Evolutionary conservation across 2,113 vertebrate genomes (phyloP), one percentile per base, ranked within the genome.

Genomic region (Colistium nudipinnis): DNA sequence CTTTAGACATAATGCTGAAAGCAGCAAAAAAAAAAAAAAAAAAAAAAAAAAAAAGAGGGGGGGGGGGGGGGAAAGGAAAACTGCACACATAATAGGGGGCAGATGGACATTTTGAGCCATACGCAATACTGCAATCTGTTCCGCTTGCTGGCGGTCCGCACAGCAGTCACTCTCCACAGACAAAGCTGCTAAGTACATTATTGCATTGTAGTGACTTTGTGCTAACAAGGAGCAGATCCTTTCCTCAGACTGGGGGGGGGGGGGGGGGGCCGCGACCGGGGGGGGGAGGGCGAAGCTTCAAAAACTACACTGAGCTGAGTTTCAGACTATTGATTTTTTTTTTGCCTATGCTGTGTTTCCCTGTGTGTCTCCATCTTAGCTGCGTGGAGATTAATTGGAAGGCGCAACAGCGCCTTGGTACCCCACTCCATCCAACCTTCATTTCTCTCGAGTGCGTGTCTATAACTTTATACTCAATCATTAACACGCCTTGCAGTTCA

Each of bases 81-180:
- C 14, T 53, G 70, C 59, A 54, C 53, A 49, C 74, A 80, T 83
- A 83, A 82, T 67, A n/a, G 60, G 78, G 82, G 79, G 83, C 85
- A 91, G 89, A 91, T 84, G 88, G 91, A 80, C 70, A 87, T 80
- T 87, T 87, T 70, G 86, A 86, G 75, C 79, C 69, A 79, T 77
- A 72, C 83, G 65, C 76, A 79, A 70, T 81, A 60, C 43, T 71
- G 79, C 90, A 90, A 86, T 86, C 87, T 87, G 79, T 77, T 88
- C 80, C 76, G 72, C 76, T 77, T 68, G 80, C 55, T 43, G 55
- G 62, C 69, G 49, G 67, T 24, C 57, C 53, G 77, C 35, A 63
- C 64, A 76, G 57, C 75, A 74, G 64, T 81, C 76, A 57, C 59
- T 65, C 63, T 31, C 52, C 33, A 38, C 80, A 80, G 54, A 82